Percentiles rank a stretch among this genome's conserved stretches.
phyloP scores from a whole-genome alignment of 2,113 vertebrate genomes.

The Peromyscus polionotus region DNA sequence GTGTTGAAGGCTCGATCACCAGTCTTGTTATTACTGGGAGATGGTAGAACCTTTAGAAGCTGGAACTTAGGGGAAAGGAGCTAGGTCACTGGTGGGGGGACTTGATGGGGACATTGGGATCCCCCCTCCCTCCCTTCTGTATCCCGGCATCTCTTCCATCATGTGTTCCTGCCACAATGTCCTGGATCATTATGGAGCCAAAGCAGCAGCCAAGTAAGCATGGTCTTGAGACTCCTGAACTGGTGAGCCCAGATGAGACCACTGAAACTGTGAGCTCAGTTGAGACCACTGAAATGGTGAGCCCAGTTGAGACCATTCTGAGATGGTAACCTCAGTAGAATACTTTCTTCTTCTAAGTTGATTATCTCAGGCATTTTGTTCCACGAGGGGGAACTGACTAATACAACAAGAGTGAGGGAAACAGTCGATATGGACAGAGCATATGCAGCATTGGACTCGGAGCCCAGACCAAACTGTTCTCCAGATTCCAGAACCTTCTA shows the following conservation, averaged over 20 bases:
- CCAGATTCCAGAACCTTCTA: not conserved
- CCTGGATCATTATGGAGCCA: not conserved
- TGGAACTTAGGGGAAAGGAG: not conserved
- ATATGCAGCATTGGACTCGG: not conserved
- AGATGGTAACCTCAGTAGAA: not conserved
- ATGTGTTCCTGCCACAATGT: not conserved
- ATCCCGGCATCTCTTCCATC: not conserved
- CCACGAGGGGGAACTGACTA: not conserved
- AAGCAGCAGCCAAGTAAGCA: not conserved
- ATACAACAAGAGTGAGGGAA: not conserved
- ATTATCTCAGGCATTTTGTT: not conserved
- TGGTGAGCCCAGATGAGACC: not conserved
- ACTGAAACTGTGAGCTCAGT: not conserved
- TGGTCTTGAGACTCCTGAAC: not conserved
- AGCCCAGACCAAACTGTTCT: not conserved
- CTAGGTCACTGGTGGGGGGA: not conserved
- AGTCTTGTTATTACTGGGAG: not conserved
- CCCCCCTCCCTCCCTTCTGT: not conserved
- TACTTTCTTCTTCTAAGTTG: not conserved
- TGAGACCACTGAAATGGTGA: not conserved
- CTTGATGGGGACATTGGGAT: not conserved
- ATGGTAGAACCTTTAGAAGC: not conserved
- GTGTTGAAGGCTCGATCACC: not conserved
- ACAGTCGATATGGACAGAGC: not conserved
- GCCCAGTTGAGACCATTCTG: not conserved